Percentiles rank a stretch among this genome's conserved stretches.
These are phyloP conservation scores for Dryobotodes eremita DNA, from an alignment of 2,888 invertebrate genomes.

Conservation along the genomic window DNA sequence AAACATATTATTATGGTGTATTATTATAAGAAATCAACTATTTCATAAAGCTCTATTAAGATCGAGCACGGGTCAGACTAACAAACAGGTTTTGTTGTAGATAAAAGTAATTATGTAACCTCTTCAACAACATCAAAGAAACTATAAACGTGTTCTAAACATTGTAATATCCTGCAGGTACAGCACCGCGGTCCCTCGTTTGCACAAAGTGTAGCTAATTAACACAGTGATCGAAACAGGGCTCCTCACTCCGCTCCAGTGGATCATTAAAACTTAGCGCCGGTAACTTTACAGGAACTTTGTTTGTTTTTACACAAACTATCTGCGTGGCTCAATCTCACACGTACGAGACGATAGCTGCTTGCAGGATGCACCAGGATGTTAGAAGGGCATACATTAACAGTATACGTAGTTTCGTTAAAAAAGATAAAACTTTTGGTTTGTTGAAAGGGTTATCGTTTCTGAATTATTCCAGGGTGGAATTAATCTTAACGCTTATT, in stretches of 20 bases:
- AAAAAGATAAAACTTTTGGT: background rate
- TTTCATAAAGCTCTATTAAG: background rate
- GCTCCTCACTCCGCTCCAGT: slow-evolving; percentile 1
- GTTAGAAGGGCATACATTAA: background rate
- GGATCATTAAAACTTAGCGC: slow-evolving; percentile 35
- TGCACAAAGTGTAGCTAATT: slow-evolving; percentile 18
- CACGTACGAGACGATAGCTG: background rate
- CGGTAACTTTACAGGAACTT: slow-evolving; percentile 2
- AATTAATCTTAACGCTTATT: background rate
- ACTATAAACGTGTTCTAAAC: background rate
- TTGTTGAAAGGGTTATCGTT: background rate
- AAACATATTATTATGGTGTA: background rate
- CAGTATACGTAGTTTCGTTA: background rate
- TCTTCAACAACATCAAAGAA: slow-evolving; percentile 9
- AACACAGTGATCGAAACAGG: slow-evolving; percentile 22
- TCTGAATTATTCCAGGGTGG: background rate
- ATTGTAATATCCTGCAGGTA: background rate
- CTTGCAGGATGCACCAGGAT: background rate
- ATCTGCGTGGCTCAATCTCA: slow-evolving; percentile 1
- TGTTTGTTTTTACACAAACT: background rate
- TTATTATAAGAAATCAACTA: background rate
- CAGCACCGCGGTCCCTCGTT: background rate
- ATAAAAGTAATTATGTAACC: background rate
- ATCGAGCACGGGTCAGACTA: background rate
- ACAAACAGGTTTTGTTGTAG: background rate